Evolutionary conservation across 2,797 vertebrate genomes (phyloP), one percentile per base, ranked within the genome.

Genomic region (Peromyscus nudipes): DNA sequence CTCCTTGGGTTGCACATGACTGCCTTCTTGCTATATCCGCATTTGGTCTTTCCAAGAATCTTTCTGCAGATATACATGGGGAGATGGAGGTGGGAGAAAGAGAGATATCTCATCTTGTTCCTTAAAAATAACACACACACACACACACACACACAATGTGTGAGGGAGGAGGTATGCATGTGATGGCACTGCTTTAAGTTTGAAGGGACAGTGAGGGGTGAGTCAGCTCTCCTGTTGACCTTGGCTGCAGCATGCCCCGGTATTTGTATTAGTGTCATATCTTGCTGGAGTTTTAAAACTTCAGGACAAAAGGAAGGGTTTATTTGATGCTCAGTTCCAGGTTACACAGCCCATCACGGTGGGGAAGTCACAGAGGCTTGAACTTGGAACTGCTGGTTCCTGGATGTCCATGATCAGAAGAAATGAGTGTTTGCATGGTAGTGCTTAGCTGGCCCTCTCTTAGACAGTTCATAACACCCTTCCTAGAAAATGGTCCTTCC

Each of bases 21-120:
- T 52, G 3, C 9, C 67, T 84, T 77, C 19, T 76, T 85, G 7
- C 31, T 46, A 0, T 2, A 2, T 64, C 43, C 7, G 91, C 16
- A 73, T 5, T 14, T 60, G 55, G 55, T 49, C 69, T 52, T 94
- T 60, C 69, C 91, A 65, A 0, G 0, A 4, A 43, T 43, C 43
- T 43, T 43, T 43, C 43, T 5, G 49, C 52, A 7, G 17, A 19
- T 0, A 1, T 27, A 12, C 3, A 1, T 43, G 25, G 14, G 23
- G 71, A 64, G 46, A 46, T 19, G 6, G 49, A 40, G 31, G 64
- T 25, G 7, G 12, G 7, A 31, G 67, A 8, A 12, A 67, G 29
- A 19, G 5, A 52, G 23, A 21, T 40, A 14, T 92, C 57, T 43
- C 14, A 27, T 46, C 29, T 84, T 84, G 43, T 21, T 84, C 10